Evolutionary conservation across 1,140 invertebrate species (phyloP), one percentile per base, ranked within the genome.

Genomic region (Drosophila mauritiana): DNA sequence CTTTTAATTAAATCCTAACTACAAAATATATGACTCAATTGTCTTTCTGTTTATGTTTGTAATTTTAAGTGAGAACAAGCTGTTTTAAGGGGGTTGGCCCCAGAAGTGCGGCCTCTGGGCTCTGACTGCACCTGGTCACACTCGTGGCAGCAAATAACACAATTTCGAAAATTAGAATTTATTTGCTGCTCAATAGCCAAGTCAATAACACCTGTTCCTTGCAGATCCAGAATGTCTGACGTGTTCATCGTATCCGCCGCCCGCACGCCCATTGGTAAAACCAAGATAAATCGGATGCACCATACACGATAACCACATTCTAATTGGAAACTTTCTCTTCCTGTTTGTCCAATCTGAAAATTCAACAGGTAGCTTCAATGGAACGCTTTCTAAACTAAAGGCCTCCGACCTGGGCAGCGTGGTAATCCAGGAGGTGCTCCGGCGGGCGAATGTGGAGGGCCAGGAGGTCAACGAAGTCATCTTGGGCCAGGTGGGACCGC

Each of bases 401-500:
- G 95, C 95, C 48, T 94, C 95, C 83, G 95, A 97, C 67, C 92
- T 98, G n/a, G 97, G 97, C 43, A 92, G 95, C 54, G 91, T 95
- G 70, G 96, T 95, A 12, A 96, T 98, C 42, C 94, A 94, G 90
- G 96, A 97, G 92, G 94, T 95, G 40, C 82, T 97, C 10, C 89
- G 90, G 45, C 93, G 95, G 86, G 94, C 95, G 27, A 93, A 94
- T 64, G 83, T 97, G 10, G 85, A 93, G 55, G 92, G 94, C 11
- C 92, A 93, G 36, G 95, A 97, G 91, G 95, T 98, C 27, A 95
- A 94, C 45, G 96, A 98, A 94, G 96, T 98, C n/a, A 96, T 98
- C 70, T 91, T 98, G 79, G 97, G 97, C 31, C 97, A 98, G 93
- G 97, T 97, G 93, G 93, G 81, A 15, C 37, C 22, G 0, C 22